Evolutionary conservation across 2,797 vertebrate genomes (phyloP).

Genomic region (Rhinatrema bivittatum): DNA sequence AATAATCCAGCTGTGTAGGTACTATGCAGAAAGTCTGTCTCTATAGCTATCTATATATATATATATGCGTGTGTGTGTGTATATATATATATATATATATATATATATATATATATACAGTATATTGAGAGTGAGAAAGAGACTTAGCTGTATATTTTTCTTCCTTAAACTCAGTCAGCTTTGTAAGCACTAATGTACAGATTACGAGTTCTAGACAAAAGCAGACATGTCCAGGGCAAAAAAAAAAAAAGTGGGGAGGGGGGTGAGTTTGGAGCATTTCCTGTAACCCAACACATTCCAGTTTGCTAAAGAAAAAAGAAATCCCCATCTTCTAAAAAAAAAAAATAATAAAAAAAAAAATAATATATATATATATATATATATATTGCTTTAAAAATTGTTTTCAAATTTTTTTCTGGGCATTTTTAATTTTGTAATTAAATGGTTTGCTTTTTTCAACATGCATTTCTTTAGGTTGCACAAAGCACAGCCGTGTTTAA

Average conservation of each 20-base stretch:
- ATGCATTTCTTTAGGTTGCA: slow-evolving; percentile 39
- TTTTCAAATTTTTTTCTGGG: no score
- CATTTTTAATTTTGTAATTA: no score
- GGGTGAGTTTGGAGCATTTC: slow-evolving; percentile 56
- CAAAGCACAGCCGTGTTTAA: slow-evolving; percentile 42
- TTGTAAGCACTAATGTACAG: slow-evolving; percentile 45
- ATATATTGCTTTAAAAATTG: no score
- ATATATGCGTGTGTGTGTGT: neutral
- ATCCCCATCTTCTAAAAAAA: no score
- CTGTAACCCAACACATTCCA: slow-evolving; percentile 75
- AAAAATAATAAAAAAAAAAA: no score
- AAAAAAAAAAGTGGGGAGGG: slow-evolving; percentile 11
- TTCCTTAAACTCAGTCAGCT: slow-evolving; percentile 53
- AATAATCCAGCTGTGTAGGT: neutral
- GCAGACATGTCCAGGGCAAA: slow-evolving; percentile 43
- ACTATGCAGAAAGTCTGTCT: neutral
- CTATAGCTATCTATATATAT: neutral
- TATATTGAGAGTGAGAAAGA: no score
- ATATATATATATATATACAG: no score
- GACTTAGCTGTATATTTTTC: no score
- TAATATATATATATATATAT: no score
- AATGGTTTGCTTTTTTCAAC: neutral
- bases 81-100: neutral
- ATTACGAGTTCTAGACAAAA: slow-evolving; percentile 72
- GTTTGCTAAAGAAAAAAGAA: slow-evolving; percentile 54